Evolutionary conservation across 2,797 vertebrate species (phyloP).

Genomic region (Chiroxiphia lanceolata): DNA sequence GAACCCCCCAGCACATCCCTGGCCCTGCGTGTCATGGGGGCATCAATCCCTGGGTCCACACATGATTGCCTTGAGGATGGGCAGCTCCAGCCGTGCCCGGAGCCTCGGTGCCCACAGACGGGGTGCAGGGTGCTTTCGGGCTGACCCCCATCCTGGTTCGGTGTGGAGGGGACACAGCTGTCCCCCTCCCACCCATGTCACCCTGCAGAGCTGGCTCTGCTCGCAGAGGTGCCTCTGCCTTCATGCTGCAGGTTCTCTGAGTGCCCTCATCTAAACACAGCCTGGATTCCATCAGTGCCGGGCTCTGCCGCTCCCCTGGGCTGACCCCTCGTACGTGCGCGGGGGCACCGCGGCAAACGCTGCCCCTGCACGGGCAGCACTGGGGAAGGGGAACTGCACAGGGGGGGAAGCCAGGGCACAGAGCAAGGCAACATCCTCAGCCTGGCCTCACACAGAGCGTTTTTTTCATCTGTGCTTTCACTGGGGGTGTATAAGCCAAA

Average conservation of each 20-base stretch:
- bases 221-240: background rate
- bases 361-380: rapidly evolving
- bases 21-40: rapidly evolving
- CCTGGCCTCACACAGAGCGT: background rate
- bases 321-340: background rate
- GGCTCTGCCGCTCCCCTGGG: background rate
- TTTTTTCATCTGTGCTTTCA: background rate
- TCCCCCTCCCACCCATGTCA: rapidly evolving
- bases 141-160: rapidly evolving
- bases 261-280: background rate
- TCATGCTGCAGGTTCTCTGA: rapidly evolving
- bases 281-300: background rate
- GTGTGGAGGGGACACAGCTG: rapidly evolving
- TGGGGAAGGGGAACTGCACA: rapidly evolving
- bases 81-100: background rate
- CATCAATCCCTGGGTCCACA: background rate
- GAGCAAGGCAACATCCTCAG: background rate
- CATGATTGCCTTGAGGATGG: background rate
- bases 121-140: background rate
- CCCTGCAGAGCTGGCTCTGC: background rate
- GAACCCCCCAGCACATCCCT: background rate
- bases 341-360: rapidly evolving
- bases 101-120: rapidly evolving
- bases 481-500: background rate
- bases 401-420: background rate